phyloP scores from a whole-genome alignment of 2,888 invertebrate genomes.

The Papilio gigon region DNA sequence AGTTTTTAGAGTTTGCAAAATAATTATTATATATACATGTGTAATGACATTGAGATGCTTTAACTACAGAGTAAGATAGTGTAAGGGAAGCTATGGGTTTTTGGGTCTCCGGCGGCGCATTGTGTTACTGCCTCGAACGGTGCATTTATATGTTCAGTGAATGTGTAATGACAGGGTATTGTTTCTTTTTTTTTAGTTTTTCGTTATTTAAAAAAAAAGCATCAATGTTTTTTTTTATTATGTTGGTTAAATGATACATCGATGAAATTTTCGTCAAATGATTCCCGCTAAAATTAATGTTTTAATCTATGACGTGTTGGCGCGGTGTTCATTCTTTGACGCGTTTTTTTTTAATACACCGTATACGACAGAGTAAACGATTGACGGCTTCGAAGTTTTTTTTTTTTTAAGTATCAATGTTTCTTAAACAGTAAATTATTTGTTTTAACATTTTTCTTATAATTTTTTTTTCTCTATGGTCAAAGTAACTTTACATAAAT shows the following conservation, averaged over 20 bases:
- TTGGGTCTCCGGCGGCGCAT: slow-evolving; percentile 66
- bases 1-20: slow-evolving; percentile 13
- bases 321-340: slow-evolving; percentile 5
- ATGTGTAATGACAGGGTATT: slow-evolving; percentile 76
- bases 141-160: slow-evolving; percentile 62
- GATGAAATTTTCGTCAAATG: not conserved
- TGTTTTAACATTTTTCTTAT: not conserved
- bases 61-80: slow-evolving; percentile 79
- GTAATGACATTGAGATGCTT: slow-evolving; percentile 75
- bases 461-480: not conserved
- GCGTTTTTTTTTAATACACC: slow-evolving; percentile 19
- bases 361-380: slow-evolving; percentile 33
- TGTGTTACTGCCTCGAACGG: slow-evolving; percentile 54
- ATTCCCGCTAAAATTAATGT: not conserved
- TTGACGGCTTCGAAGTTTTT: slow-evolving; percentile 32
- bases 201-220: slow-evolving; percentile 20
- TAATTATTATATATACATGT: slow-evolving; percentile 54
- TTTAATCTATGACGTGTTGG: not conserved
- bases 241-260: not conserved
- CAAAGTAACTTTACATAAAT: not conserved
- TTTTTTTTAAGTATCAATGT: slow-evolving; percentile 5
- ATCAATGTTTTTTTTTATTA: too few relatives aligned
- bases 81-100: slow-evolving; percentile 57
- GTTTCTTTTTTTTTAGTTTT: slow-evolving; percentile 53
- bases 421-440: not conserved